Base-by-base conservation (phyloP, 2,797 vertebrate genomes). In the Bufotes viridis region DNA sequence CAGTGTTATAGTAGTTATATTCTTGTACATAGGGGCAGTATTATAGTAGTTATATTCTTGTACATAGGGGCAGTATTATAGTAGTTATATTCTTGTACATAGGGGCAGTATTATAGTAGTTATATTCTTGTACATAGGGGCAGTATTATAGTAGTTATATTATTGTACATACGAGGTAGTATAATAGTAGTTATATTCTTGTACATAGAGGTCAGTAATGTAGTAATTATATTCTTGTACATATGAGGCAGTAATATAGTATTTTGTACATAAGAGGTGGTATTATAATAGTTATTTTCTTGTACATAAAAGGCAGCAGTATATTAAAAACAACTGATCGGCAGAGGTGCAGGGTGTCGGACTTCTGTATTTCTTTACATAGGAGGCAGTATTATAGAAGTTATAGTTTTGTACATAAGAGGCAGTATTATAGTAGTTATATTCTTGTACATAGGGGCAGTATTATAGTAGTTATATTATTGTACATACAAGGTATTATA, bases 181-280 rank as follows among this genome's bases (percentile, higher is more conserved):
- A 65, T 65, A 24, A 65, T 65, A 65, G 22, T 24, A 24, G 69
- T 72, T 72, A 72, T 72, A 72, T 72, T 72, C 69, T 72, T 42
- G 34, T 42, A 42, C 34, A 42, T 42, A 42, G 34, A 4, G 34
- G 34, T n/a, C 4, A 42, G 34, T 42, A 42, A n/a, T n/a, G n/a
- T n/a, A n/a, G n/a, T n/a, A n/a, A n/a, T 42, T 42, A 42, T 42
- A 42, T 42, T 42, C 2, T 42, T 42, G 34, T 42, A 42, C 34
- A 42, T 42, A 42, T 5, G 5, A 42, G 5, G 34, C 34, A 42
- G 34, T 42, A 42, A 42, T 42, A 42, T 42, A 42, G 34, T 42
- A 42, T 42, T 2, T 42, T 42, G 34, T 42, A 42, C 34, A 42
- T 3, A 42, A 42, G 2, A 42, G 34, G 34, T 42, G 34, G 34